phyloP scores from a whole-genome alignment of 2,888 invertebrate genomes.

The Beris morrisii region DNA sequence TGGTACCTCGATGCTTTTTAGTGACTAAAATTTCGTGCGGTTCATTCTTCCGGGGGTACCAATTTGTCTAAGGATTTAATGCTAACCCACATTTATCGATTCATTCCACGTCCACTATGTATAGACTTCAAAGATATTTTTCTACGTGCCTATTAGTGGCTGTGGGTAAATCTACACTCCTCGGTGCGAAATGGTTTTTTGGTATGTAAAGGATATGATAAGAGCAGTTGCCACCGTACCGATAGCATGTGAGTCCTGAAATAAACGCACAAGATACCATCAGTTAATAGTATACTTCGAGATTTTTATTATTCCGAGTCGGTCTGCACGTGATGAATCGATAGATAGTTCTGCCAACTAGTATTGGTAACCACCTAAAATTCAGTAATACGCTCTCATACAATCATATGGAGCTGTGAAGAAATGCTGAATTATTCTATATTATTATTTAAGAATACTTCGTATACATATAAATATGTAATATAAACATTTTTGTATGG shows the following conservation, averaged over 20 bases:
- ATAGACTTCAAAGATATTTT: slow-evolving; percentile 40
- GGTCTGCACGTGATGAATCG: slow-evolving; percentile 38
- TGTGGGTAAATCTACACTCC: slow-evolving; percentile 9
- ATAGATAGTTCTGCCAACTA: slow-evolving; percentile 17
- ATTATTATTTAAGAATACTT: no score
- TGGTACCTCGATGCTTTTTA: slow-evolving; percentile 23
- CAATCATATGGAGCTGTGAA: no score
- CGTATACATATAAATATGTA: no score
- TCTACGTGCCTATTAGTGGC: slow-evolving; percentile 38
- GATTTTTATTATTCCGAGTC: slow-evolving; percentile 33
- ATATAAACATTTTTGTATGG: no score
- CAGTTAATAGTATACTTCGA: slow-evolving; percentile 7
- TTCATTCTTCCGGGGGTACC: slow-evolving; percentile 29
- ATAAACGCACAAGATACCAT: slow-evolving; percentile 26
- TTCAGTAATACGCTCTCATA: no score
- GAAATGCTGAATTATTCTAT: no score
- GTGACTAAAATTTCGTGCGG: not conserved
- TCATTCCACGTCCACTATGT: slow-evolving; percentile 37
- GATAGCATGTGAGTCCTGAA: slow-evolving; percentile 36
- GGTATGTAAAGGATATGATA: slow-evolving; percentile 38
- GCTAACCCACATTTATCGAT: slow-evolving; percentile 31
- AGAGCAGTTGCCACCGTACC: slow-evolving; percentile 38
- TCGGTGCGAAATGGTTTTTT: slow-evolving; percentile 38
- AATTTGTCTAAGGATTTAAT: slow-evolving; percentile 36
- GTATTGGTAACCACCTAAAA: no score